Evolutionary conservation across 1,140 invertebrate genomes (phyloP).

Genomic region (Drosophila ironensis): DNA sequence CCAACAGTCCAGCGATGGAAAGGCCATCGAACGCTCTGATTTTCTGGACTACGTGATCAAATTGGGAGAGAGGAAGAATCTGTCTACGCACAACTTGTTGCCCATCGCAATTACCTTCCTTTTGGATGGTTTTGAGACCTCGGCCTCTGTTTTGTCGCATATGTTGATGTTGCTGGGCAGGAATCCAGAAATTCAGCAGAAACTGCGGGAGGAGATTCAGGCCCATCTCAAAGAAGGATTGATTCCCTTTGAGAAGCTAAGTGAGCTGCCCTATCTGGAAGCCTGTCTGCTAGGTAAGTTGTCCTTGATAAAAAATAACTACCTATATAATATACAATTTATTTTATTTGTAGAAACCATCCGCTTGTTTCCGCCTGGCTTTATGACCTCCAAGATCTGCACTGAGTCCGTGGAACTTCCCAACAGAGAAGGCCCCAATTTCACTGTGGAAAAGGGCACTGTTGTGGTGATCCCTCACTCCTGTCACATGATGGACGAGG

Average conservation of each 20-base stretch:
- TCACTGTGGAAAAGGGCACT: conserved; percentile 81
- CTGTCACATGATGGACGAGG: conserved; percentile 84
- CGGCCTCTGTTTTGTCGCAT: conserved; percentile 43
- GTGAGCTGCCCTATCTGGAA: conserved; percentile 62
- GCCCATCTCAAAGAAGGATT: conserved; percentile 31
- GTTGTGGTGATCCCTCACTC: conserved; percentile 83
- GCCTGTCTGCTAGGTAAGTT: conserved; percentile 56
- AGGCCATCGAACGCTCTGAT: conserved; percentile 60
- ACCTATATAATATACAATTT: not conserved
- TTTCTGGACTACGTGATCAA: conserved; percentile 78
- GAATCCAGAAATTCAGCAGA: conserved; percentile 33
- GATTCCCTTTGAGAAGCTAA: conserved; percentile 47
- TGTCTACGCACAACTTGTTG: conserved; percentile 32
- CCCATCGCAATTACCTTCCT: conserved; percentile 57
- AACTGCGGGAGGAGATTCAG: conserved; percentile 73
- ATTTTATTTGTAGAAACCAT: conserved; percentile 37
- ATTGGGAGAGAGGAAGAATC: conserved; percentile 61
- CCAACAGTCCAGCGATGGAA: conserved; percentile 18
- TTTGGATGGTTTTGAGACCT: conserved; percentile 71
- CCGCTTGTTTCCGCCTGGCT: conserved; percentile 41
- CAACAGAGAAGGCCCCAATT: conserved; percentile 42
- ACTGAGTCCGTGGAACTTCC: conserved; percentile 45
- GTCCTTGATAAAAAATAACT: fast-evolving
- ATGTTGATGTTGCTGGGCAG: conserved; percentile 49
- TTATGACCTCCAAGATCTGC: conserved; percentile 41